phyloP scores from a whole-genome alignment of 1,140 invertebrate genomes.

The Oreohelix idahoensis region DNA sequence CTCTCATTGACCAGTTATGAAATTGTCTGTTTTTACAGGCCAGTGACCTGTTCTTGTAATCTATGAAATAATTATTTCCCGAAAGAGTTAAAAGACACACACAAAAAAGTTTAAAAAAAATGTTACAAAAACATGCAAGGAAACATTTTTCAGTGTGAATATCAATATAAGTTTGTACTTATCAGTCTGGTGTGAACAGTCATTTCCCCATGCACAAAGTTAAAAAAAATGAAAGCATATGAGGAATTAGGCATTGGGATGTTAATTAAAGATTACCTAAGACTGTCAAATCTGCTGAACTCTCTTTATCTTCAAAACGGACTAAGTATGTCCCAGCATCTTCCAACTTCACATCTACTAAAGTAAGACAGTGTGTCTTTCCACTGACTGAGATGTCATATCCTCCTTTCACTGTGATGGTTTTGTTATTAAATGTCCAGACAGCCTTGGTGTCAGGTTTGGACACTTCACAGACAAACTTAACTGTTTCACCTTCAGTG shows the following conservation, averaged over 20 bases:
- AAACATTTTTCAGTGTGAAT: too few species aligned
- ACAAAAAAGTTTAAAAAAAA: too few species aligned
- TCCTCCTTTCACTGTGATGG: conserved; percentile 72
- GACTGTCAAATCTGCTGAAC: conserved; percentile 57
- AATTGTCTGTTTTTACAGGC: too few species aligned
- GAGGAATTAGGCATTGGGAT: not conserved
- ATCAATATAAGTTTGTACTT: too few species aligned
- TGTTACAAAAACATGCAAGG: too few species aligned
- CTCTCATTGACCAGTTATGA: too few species aligned
- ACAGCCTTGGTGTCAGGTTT: conserved; percentile 83
- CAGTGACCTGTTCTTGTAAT: too few species aligned
- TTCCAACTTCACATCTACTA: conserved; percentile 83
- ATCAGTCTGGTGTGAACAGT: too few species aligned
- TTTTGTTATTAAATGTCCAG: conserved; percentile 87
- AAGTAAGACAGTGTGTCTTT: conserved; percentile 76
- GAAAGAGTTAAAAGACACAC: too few species aligned
- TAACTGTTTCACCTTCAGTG: conserved; percentile 50
- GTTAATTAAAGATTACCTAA: conserved; percentile 49
- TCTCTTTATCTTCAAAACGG: conserved; percentile 51
- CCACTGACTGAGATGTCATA: conserved; percentile 60
- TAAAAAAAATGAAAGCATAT: too few species aligned
- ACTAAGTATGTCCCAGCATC: conserved; percentile 82
- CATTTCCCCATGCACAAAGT: too few species aligned
- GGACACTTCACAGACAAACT: conserved; percentile 76
- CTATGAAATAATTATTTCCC: too few species aligned